A percentile compares a stretch with the other conserved stretches of the same genome.
These are phyloP conservation scores for Gortyna flavago DNA, from an alignment of 2,888 invertebrate genomes.

Conservation along the genomic window DNA sequence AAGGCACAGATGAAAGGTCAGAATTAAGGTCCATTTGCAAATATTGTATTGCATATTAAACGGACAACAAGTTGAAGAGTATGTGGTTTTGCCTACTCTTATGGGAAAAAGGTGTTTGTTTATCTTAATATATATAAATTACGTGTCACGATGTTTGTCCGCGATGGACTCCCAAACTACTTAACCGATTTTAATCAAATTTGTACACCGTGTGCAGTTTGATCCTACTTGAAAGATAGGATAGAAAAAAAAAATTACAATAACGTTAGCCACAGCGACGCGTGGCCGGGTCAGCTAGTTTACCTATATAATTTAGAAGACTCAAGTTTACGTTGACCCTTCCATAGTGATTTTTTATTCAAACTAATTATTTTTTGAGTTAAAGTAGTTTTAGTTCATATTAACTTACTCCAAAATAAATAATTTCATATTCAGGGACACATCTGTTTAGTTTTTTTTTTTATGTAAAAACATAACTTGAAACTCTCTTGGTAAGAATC, in stretches of 20 bases:
- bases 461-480: neutral
- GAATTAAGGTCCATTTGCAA: neutral
- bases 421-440: neutral
- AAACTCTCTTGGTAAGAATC: neutral
- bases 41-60: neutral
- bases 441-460: conserved; percentile 8
- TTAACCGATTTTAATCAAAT: too few relatives aligned
- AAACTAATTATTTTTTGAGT: neutral
- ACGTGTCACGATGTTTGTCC: too few relatives aligned
- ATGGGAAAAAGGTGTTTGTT: too few relatives aligned
- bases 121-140: too few relatives aligned
- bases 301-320: neutral
- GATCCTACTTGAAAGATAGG: too few relatives aligned
- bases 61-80: neutral
- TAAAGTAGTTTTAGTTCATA: neutral
- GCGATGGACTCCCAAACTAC: too few relatives aligned
- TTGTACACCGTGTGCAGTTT: too few relatives aligned
- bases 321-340: neutral
- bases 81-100: neutral
- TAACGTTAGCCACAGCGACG: too few relatives aligned
- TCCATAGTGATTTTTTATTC: too few relatives aligned
- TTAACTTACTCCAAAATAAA: neutral
- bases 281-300: too few relatives aligned
- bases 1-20: neutral
- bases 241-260: too few relatives aligned